phyloP scores from a whole-genome alignment of 2,797 vertebrate genomes.

The Rhabdophis nuchalis region DNA sequence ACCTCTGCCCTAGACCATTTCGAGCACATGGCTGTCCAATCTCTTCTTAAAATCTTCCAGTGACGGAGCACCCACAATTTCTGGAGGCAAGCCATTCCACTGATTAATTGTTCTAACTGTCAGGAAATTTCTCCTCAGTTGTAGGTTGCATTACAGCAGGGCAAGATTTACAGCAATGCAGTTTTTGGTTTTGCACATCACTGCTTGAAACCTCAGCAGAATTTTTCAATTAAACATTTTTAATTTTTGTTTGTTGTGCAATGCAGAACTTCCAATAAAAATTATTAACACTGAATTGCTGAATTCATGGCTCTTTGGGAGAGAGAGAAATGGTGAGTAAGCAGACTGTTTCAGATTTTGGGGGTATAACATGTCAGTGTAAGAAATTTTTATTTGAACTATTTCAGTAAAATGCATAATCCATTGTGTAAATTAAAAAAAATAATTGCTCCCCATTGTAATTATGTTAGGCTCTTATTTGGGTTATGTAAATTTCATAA shows the following conservation, averaged over 20 bases:
- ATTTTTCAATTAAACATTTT: background rate
- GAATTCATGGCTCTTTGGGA: background rate
- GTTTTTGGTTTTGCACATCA: background rate
- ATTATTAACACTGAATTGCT: background rate
- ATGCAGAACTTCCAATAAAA: background rate
- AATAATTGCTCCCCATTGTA: slow-evolving; percentile 1
- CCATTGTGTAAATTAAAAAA: slow-evolving; percentile 8
- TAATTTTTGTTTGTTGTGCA: background rate
- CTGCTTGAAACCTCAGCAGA: background rate
- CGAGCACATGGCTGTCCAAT: background rate
- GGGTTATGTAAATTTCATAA: slow-evolving; percentile 3
- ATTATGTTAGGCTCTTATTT: slow-evolving; percentile 1
- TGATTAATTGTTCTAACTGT: background rate
- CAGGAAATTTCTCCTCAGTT: background rate
- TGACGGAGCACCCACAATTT: background rate
- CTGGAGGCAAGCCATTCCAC: background rate
- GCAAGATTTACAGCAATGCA: background rate
- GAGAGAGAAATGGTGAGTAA: background rate
- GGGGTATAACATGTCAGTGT: background rate
- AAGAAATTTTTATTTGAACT: background rate
- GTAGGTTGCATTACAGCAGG: background rate
- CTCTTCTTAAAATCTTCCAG: background rate
- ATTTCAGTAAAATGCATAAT: slow-evolving; percentile 17
- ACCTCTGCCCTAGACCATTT: background rate
- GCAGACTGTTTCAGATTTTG: background rate